Evolutionary conservation across 2,797 vertebrate species (phyloP).

Genomic region (Hafferia zeledoni): DNA sequence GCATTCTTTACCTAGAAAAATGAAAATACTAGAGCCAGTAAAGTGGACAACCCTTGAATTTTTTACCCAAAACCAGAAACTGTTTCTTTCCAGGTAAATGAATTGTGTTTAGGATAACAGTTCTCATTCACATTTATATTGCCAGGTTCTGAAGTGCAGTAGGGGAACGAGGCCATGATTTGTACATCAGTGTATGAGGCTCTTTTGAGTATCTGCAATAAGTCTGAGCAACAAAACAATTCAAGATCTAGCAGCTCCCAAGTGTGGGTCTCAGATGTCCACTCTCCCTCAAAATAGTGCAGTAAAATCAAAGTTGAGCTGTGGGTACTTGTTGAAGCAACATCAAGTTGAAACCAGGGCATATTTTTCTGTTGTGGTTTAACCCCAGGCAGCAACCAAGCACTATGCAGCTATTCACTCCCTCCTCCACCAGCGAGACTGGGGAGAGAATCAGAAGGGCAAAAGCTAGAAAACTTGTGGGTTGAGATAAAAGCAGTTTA

Average conservation of each 20-base stretch:
- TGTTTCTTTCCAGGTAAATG: background rate
- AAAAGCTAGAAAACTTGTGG: background rate
- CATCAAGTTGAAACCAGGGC: background rate
- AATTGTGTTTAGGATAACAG: background rate
- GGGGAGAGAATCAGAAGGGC: background rate
- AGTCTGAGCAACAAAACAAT: background rate
- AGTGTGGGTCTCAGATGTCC: background rate
- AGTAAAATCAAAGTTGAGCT: background rate
- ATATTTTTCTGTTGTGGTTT: background rate
- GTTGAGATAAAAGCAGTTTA: background rate
- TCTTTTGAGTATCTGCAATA: background rate
- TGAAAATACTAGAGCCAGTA: background rate
- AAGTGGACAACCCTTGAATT: background rate
- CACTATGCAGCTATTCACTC: background rate
- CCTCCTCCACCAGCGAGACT: fast-evolving
- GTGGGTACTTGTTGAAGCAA: background rate
- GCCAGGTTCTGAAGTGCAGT: background rate
- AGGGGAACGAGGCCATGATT: background rate
- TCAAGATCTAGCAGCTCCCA: background rate
- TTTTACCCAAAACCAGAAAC: background rate
- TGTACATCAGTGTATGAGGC: fast-evolving
- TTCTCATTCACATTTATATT: background rate
- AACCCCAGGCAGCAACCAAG: background rate
- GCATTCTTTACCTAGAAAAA: background rate
- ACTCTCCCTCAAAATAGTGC: background rate